Conservation (phyloP, 2,888 invertebrate genomes). For the Drosophila basisetae region DNA sequence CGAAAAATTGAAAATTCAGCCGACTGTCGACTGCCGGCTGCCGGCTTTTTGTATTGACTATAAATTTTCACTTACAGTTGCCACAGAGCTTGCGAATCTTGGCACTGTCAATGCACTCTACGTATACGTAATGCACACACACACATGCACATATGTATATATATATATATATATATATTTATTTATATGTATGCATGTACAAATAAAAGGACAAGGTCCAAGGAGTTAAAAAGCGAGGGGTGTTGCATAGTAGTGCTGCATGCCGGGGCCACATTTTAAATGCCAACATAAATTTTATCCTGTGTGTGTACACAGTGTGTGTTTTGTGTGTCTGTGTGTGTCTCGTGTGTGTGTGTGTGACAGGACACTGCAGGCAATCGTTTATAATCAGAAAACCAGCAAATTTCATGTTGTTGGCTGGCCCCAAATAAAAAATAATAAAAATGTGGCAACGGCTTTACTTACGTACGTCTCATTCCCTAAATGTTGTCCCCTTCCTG, state of each 20-base stretch:
- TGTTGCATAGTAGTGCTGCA: slow-evolving; percentile 45
- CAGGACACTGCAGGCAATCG: slow-evolving; percentile 73
- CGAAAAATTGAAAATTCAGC: slow-evolving; percentile 53
- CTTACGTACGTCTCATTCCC: slow-evolving; percentile 10
- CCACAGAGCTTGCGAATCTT: slow-evolving; percentile 44
- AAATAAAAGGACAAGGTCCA: slow-evolving; percentile 48
- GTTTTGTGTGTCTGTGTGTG: slow-evolving; percentile 9
- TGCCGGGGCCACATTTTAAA: slow-evolving; percentile 65
- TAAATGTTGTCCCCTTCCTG: background rate
- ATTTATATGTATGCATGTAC: slow-evolving; percentile 19
- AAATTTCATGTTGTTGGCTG: slow-evolving; percentile 72
- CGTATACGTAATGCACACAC: slow-evolving; percentile 48
- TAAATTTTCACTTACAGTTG: slow-evolving; percentile 73
- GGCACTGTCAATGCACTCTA: slow-evolving; percentile 54
- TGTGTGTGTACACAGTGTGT: slow-evolving; percentile 8
- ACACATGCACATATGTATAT: slow-evolving; percentile 14
- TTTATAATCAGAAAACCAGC: slow-evolving; percentile 78
- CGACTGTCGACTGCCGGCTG: slow-evolving; percentile 15
- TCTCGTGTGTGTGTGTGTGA: slow-evolving; percentile 11
- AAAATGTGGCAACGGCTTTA: slow-evolving; percentile 48
- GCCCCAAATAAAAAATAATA: slow-evolving; percentile 41
- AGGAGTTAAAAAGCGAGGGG: slow-evolving; percentile 44
- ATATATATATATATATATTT: slow-evolving; percentile 2
- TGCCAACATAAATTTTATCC: slow-evolving; percentile 64
- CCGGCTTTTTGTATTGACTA: slow-evolving; percentile 61